Conservation (phyloP, 2,797 vertebrate genomes). For the Lycodopsis pacificus region DNA sequence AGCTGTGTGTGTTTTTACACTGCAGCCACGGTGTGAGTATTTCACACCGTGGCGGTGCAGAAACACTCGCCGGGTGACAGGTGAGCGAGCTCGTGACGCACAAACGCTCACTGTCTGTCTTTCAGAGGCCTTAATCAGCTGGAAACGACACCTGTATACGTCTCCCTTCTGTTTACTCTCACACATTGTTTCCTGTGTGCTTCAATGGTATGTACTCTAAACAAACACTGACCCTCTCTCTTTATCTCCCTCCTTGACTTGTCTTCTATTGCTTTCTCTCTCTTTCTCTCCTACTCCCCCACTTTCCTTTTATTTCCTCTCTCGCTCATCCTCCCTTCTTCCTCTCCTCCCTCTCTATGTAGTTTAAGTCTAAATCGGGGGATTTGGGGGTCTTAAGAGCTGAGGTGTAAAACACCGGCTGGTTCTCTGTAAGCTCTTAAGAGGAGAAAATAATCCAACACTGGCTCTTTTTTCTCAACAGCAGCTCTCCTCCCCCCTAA, state of each 20-base stretch:
- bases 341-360: slow-evolving; percentile 37
- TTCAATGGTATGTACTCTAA: slow-evolving; percentile 9
- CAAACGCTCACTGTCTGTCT: not conserved
- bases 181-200: not conserved
- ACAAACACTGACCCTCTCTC: slow-evolving; percentile 10
- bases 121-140: not conserved
- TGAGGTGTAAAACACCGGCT: slow-evolving; percentile 74
- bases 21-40: slow-evolving; percentile 43
- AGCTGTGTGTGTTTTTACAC: slow-evolving; percentile 41
- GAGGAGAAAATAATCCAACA: slow-evolving; percentile 77
- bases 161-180: slow-evolving; percentile 7
- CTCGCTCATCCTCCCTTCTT: slow-evolving; percentile 28
- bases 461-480: slow-evolving; percentile 74
- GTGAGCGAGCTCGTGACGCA: slow-evolving; percentile 6
- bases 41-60: slow-evolving; percentile 28
- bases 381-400: slow-evolving; percentile 76
- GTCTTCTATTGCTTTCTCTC: not conserved
- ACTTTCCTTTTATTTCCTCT: not conserved
- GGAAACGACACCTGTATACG: not conserved
- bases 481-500: slow-evolving; percentile 69
- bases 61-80: slow-evolving; percentile 25
- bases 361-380: slow-evolving; percentile 74
- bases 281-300: not conserved
- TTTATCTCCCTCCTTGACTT: slow-evolving; percentile 20
- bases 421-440: slow-evolving; percentile 73